Base-by-base conservation (phyloP, 53 echinoderm and acorn worm species). In the Holothuria leucospilota region DNA sequence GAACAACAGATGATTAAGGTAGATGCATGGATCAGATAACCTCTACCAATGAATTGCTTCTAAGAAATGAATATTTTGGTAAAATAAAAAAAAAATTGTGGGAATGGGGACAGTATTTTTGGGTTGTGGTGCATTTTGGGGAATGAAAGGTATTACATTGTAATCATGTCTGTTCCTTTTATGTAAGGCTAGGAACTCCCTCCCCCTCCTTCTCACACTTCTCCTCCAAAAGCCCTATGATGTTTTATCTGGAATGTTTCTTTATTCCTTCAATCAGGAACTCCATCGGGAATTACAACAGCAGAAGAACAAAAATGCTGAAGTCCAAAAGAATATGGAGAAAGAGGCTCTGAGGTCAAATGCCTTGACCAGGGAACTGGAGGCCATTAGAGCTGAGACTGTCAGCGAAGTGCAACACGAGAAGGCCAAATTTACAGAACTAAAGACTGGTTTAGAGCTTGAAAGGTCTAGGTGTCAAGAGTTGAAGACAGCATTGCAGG, bases 401-500 rank as follows among this genome's bases (percentile, higher is more conserved):
- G 63, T 82, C 52, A 93, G 68, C 39, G 88, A 87, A 59, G 88
- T 84, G 85, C 90, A 83, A 72, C 87, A 93, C 20, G 95, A 98
- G 84, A 82, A 86, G 70, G 62, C 92, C 20, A 93, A 89, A 90
- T 67, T 88, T 20, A 78, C 88, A 0, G 98, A 98, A 53, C 80
- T 98, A 24, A 93, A 93, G 87, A 91, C 92, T 51, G 81, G 92
- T 27, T 85, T 98, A 53, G 98, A 98, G 1, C 92, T 98, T 23
- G 98, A 98, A 87, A 95, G 88, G 87, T 88, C 98, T 9, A 30
- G 95, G n/a, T 93, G 91, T 39, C 93, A 97, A 73, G 95, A 98
- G 62, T 77, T 93, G 1, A 88, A 93, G 63, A 77, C 93, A 30
- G 97, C 95, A 1, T 66, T 97, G 26, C 93, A 97, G 88, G 97